phyloP scores from a whole-genome alignment of 1,140 invertebrate species.

The Drosophila setifemur region DNA sequence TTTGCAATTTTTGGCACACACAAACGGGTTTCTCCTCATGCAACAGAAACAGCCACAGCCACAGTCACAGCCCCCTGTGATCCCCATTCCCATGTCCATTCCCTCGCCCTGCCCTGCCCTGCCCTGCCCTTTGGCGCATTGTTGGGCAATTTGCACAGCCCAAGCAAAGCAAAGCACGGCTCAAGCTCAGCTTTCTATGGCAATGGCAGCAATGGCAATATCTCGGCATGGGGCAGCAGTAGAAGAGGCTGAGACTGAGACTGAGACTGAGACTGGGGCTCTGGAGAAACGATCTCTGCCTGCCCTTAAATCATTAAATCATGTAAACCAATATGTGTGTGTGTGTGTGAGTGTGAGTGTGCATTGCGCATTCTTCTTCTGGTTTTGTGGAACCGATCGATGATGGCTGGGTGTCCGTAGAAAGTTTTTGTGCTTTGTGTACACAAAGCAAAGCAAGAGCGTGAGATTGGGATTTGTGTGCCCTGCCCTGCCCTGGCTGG shows the following conservation, averaged over 20 bases:
- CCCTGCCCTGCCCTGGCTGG: too few species aligned
- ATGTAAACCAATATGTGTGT: constrained; percentile 47
- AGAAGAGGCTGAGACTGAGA: neutral
- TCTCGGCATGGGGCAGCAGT: constrained; percentile 3
- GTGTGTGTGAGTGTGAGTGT: constrained; percentile 6
- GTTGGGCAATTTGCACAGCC: constrained; percentile 43
- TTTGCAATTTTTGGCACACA: constrained; percentile 73
- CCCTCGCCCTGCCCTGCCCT: neutral
- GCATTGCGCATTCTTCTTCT: constrained; percentile 26
- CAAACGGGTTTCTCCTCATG: constrained; percentile 40
- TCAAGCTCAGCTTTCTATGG: constrained; percentile 76
- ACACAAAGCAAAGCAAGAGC: too few species aligned
- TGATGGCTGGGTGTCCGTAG: constrained; percentile 6
- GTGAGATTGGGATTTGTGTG: constrained; percentile 8
- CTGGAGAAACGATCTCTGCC: constrained; percentile 2
- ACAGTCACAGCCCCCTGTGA: too few species aligned
- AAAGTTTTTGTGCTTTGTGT: constrained; percentile 32
- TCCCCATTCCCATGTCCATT: neutral
- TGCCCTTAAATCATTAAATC: constrained; percentile 25
- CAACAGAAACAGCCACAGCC: too few species aligned
- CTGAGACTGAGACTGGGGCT: neutral
- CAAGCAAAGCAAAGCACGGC: too few species aligned
- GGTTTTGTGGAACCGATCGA: too few species aligned
- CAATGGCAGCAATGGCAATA: constrained; percentile 23
- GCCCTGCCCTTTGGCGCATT: neutral